Evolutionary conservation across 64 coral and sea anemone genomes (phyloP).

Genomic region (Platygyra sinensis): DNA sequence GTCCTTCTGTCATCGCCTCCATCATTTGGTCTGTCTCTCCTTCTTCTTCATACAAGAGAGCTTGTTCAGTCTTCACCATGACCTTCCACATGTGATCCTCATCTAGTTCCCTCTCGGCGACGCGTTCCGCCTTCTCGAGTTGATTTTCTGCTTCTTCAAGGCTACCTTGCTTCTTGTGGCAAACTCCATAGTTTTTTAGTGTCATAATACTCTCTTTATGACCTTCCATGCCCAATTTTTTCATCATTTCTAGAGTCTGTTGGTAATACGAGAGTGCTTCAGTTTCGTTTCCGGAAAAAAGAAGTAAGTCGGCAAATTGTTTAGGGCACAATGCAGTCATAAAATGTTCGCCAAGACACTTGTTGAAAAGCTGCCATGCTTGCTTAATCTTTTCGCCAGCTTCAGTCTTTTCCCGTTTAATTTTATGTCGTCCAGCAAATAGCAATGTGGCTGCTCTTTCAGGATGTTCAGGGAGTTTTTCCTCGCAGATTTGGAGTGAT

Average conservation of each 20-base stretch:
- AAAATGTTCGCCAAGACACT: slow-evolving; percentile 24
- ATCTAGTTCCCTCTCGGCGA: too few relatives aligned
- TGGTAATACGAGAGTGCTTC: background rate
- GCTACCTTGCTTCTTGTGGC: background rate
- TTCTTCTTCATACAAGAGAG: too few relatives aligned
- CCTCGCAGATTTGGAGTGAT: background rate
- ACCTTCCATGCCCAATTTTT: background rate
- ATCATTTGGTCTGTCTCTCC: too few relatives aligned
- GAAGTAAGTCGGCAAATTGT: slow-evolving; percentile 18
- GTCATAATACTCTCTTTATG: slow-evolving; percentile 34
- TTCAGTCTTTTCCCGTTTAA: background rate
- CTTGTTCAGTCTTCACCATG: too few relatives aligned
- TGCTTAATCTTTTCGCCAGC: background rate
- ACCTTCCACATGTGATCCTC: too few relatives aligned
- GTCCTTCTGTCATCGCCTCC: too few relatives aligned
- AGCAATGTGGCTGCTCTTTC: background rate
- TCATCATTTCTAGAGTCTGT: background rate
- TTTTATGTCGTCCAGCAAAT: background rate
- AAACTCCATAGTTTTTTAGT: slow-evolving; percentile 1
- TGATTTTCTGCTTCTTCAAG: background rate
- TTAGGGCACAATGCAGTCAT: slow-evolving; percentile 6
- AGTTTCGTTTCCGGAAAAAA: background rate
- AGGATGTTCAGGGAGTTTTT: background rate
- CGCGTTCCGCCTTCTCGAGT: background rate
- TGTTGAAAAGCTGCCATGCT: background rate